Percentiles rank a stretch among this genome's conserved stretches.
These are phyloP conservation scores for Andrena minutula DNA, from an alignment of 2,888 invertebrate species.

Conservation along the genomic window DNA sequence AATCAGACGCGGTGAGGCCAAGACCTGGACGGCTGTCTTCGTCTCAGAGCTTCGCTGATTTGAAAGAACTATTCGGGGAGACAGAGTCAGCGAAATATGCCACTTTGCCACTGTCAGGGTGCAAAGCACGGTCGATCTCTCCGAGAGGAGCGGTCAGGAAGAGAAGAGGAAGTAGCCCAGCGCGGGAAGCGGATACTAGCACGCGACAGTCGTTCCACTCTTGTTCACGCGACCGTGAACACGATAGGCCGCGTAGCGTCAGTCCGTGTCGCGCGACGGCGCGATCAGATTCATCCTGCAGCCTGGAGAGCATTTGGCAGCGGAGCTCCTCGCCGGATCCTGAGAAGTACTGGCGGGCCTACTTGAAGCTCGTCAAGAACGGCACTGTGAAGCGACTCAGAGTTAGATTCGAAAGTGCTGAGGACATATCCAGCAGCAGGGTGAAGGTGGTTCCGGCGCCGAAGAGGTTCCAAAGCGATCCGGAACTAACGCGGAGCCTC, in stretches of 20 bases:
- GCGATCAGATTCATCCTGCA: constrained; percentile 85
- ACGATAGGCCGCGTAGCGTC: constrained; percentile 80
- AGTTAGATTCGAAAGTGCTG: constrained; percentile 91
- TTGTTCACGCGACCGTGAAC: constrained; percentile 85
- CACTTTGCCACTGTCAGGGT: constrained; percentile 19
- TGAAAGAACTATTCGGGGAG: constrained; percentile 94
- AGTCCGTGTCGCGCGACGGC: constrained; percentile 82
- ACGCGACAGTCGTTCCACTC: constrained; percentile 77
- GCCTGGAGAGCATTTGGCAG: constrained; percentile 89
- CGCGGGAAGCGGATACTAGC: constrained; percentile 70
- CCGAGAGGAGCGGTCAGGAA: constrained; percentile 80
- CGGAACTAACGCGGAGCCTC: constrained; percentile 89
- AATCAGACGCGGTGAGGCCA: constrained; percentile 13
- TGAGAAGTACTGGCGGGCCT: constrained; percentile 89
- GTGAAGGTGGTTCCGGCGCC: constrained; percentile 80
- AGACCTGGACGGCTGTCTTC: constrained; percentile 82
- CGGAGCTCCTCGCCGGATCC: constrained; percentile 91
- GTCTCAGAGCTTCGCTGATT: constrained; percentile 90
- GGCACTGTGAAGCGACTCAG: constrained; percentile 93
- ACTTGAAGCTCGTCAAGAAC: constrained; percentile 90
- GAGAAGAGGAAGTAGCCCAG: constrained; percentile 72
- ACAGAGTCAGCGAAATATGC: constrained; percentile 87
- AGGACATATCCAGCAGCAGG: constrained; percentile 84
- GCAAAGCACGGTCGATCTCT: constrained; percentile 85
- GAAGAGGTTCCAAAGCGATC: constrained; percentile 91